A percentile compares a stretch with the other conserved stretches of the same genome.
Evolutionary conservation across 2,888 invertebrate genomes (phyloP).

Genomic region (Biston betularia): DNA sequence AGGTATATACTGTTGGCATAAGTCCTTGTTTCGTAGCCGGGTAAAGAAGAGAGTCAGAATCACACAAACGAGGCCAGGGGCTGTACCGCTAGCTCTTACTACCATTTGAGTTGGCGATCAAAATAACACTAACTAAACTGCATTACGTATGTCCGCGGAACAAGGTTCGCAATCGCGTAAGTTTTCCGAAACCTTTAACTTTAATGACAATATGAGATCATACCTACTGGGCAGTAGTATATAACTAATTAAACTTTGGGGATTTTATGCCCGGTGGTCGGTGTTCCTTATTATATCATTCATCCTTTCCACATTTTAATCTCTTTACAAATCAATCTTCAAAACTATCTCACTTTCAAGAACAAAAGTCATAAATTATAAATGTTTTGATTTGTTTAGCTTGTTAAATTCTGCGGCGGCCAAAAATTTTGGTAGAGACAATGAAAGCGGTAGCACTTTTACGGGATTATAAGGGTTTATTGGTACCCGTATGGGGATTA

Average conservation of each 20-base stretch:
- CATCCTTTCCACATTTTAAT: background rate
- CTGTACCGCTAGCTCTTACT: too few species aligned
- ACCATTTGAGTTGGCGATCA: too few species aligned
- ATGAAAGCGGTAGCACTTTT: conserved; percentile 38
- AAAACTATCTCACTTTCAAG: conserved; percentile 8
- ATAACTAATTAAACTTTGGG: background rate
- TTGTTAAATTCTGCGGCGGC: conserved; percentile 6
- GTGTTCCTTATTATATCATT: conserved; percentile 1
- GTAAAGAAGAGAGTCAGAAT: too few species aligned
- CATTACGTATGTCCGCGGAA: too few species aligned
- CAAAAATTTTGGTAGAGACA: conserved; percentile 16
- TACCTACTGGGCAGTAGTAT: background rate
- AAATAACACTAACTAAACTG: too few species aligned
- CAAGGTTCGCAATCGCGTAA: too few species aligned
- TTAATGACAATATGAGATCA: background rate
- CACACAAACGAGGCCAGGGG: too few species aligned
- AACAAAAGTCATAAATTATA: conserved; percentile 33
- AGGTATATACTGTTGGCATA: too few species aligned
- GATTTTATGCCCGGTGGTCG: background rate
- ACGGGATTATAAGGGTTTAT: conserved; percentile 35
- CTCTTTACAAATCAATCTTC: background rate
- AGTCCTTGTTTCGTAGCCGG: too few species aligned
- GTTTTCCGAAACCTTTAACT: too few species aligned
- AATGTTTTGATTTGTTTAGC: conserved; percentile 24
- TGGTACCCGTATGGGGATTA: conserved; percentile 1